Evolutionary conservation across 2,113 vertebrate species (phyloP).

Genomic region (Pteronura brasiliensis): DNA sequence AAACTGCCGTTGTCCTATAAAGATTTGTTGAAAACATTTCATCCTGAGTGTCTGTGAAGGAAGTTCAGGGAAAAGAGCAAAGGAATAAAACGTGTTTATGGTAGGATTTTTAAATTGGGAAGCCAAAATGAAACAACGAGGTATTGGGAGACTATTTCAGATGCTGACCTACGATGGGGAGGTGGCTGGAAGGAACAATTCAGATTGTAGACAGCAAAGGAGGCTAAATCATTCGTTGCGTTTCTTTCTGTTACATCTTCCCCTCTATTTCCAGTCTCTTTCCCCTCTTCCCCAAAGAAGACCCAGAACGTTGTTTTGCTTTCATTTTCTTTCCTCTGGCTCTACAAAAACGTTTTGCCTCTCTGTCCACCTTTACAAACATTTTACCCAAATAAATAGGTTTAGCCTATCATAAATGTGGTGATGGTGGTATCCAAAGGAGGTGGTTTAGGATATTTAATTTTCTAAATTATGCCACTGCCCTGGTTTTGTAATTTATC

Average conservation of each 20-base stretch:
- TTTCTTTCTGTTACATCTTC: not conserved
- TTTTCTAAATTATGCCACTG: conserved; percentile 17
- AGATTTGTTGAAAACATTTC: not conserved
- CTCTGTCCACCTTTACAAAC: not conserved
- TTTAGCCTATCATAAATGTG: not conserved
- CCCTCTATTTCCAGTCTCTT: not conserved
- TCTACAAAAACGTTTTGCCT: not conserved
- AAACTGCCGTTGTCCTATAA: not conserved
- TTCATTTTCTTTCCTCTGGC: not conserved
- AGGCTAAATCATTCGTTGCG: fast-evolving
- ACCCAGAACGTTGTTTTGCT: not conserved
- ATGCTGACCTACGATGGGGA: not conserved
- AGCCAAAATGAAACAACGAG: not conserved
- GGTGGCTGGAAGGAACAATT: not conserved
- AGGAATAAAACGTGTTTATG: not conserved
- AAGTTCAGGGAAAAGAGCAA: not conserved
- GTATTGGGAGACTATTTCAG: not conserved
- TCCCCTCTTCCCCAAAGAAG: not conserved
- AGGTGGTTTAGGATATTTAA: not conserved
- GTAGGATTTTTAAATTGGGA: not conserved
- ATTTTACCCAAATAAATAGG: not conserved
- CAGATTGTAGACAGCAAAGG: not conserved
- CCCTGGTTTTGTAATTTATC: not conserved
- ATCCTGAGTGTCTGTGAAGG: not conserved
- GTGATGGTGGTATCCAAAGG: not conserved